These are phyloP conservation scores for Caloenas nicobarica DNA, from an alignment of 2,113 vertebrate genomes.

Conservation along the genomic window DNA sequence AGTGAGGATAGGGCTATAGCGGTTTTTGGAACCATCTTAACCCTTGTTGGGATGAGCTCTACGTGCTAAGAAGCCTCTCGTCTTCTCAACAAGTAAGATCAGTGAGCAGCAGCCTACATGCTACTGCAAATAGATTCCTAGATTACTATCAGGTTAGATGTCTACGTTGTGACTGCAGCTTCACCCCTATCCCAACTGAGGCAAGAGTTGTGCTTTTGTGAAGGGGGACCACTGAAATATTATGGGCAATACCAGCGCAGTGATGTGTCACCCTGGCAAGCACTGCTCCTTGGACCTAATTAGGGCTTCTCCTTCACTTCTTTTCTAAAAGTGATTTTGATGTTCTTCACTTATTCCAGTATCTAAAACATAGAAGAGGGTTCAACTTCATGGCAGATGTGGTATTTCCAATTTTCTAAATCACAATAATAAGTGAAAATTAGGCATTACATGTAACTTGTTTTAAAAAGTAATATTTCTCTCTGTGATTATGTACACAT, in stretches of 20 bases:
- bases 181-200: not conserved
- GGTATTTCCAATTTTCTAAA: not conserved
- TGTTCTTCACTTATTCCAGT: not conserved
- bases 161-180: not conserved
- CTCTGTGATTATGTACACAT: not conserved
- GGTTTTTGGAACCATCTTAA: not conserved
- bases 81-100: not conserved
- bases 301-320: not conserved
- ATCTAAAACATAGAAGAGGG: not conserved
- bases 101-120: not conserved
- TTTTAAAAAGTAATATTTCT: not conserved
- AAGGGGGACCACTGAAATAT: not conserved
- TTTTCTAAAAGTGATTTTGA: not conserved
- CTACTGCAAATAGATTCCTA: too few species aligned
- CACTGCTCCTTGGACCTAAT: not conserved
- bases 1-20: accelerated
- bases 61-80: not conserved
- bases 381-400: not conserved
- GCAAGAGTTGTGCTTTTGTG: not conserved
- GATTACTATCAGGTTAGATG: not conserved
- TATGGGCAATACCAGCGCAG: not conserved
- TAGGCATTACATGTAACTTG: not conserved
- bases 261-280: not conserved
- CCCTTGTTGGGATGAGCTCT: not conserved
- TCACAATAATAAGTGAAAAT: not conserved